Base-by-base conservation (phyloP, 2,797 vertebrate genomes). In the Callimico goeldii region DNA sequence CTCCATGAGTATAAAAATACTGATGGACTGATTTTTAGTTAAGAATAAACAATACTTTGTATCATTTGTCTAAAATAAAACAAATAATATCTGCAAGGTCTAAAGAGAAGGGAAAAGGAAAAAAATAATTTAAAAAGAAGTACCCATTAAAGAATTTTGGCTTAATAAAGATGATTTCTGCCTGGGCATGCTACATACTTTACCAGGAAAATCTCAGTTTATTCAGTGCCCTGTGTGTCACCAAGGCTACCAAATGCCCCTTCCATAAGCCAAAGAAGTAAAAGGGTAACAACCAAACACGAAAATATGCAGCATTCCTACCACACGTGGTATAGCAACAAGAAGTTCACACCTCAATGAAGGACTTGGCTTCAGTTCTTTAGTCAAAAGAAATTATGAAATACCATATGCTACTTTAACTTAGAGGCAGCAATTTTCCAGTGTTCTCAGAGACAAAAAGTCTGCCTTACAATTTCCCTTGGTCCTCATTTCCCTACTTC, bases 51-150 rank as follows among this genome's bases (percentile, higher is more conserved):
- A 73, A 52, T 33, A 90, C 41, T 90, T 88, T 46, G 88, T 28
- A 90, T 86, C 50, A 77, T 17, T 50, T 30, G 43, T 77, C 39
- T 83, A 87, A 89, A 92, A 83, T 70, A 58, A 90, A 87, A 75
- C 43, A 73, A 50, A 61, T 70, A 39, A 30, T 80, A 94, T 43
- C 67, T 81, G 0, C 55, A 95, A 70, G 24, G 72, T 30, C 41
- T 72, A 36, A 80, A 76, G 28, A 82, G 28, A 80, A 85, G 4
- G 14, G n/a, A 64, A 91, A 50, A 39, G 19, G 10, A n/a, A 8
- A 2, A 15, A 24, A 33, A 11, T 11, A 17, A 67, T 48, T 79
- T 7, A n/a, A 50, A 30, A 85, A 36, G 19, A 3, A 79, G 55
- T 20, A 28, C 11, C 11, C 28, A 79, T 9, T 72, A 64, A 1